Conservation (phyloP, 2,113 vertebrate species). For the Perca flavescens region DNA sequence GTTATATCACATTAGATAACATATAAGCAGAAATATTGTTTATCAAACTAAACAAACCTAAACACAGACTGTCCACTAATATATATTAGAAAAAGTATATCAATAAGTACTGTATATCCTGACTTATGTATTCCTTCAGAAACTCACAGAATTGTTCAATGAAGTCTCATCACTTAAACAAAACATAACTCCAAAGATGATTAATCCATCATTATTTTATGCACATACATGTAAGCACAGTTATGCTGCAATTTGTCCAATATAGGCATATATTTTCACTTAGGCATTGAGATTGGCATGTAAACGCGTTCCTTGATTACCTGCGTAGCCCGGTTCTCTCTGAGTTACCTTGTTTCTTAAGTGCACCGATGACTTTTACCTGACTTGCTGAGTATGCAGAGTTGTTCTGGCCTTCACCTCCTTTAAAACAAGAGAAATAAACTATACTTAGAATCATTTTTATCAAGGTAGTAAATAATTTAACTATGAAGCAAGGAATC, state of each 20-base stretch:
- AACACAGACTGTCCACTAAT: neutral
- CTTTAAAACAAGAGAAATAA: slow-evolving; percentile 32
- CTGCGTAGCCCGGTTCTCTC: too few species aligned
- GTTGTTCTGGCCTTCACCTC: slow-evolving; percentile 10
- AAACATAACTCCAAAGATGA: neutral
- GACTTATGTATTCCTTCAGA: neutral
- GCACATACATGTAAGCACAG: neutral
- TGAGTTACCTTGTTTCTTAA: neutral
- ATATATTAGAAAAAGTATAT: neutral
- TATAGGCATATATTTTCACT: neutral
- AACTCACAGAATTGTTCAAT: too few species aligned
- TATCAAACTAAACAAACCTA: neutral
- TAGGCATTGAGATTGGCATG: neutral
- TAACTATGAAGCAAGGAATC: too few species aligned
- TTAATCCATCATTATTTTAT: neutral
- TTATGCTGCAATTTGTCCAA: neutral
- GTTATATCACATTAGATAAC: neutral
- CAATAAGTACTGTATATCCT: neutral
- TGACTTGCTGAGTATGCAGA: neutral
- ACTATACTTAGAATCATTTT: neutral
- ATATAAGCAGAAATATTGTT: neutral
- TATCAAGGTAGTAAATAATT: too few species aligned
- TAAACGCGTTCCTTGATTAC: neutral
- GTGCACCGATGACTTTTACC: slow-evolving; percentile 26
- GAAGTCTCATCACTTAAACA: neutral